Conservation (phyloP, 2,888 invertebrate genomes). For the Amphipyra berbera region DNA sequence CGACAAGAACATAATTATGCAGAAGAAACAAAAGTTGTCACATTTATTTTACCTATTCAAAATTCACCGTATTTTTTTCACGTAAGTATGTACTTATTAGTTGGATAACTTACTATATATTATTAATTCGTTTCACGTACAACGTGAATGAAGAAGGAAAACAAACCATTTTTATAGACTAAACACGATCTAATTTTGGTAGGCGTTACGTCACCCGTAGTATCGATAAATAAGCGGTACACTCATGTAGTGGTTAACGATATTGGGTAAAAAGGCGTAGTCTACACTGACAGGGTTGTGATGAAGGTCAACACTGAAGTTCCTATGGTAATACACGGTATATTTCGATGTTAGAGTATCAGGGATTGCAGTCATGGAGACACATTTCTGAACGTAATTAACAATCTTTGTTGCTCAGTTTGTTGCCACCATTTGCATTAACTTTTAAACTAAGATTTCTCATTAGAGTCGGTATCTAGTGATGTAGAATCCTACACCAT, state of each 20-base stretch:
- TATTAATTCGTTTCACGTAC: conserved; percentile 19
- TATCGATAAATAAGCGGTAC: conserved; percentile 33
- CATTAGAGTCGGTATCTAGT: too few relatives aligned
- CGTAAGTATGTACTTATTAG: too few relatives aligned
- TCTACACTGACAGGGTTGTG: background rate
- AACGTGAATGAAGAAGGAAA: conserved; percentile 50
- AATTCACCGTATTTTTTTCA: too few relatives aligned
- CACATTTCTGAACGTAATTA: too few relatives aligned
- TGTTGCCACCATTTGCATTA: too few relatives aligned
- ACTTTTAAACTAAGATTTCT: too few relatives aligned
- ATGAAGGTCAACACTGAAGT: background rate
- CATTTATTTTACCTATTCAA: too few relatives aligned
- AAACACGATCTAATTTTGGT: conserved; percentile 61
- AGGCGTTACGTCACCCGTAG: conserved; percentile 50
- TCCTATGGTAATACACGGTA: background rate
- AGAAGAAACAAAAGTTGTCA: too few relatives aligned
- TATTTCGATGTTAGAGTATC: background rate
- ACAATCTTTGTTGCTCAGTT: too few relatives aligned
- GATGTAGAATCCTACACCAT: too few relatives aligned
- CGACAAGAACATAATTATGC: too few relatives aligned
- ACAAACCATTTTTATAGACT: conserved; percentile 58
- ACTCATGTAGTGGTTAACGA: background rate
- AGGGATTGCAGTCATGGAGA: background rate
- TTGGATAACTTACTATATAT: conserved; percentile 19
- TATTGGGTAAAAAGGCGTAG: background rate